Conservation (phyloP, 2,888 invertebrate genomes). For the Drosophila demipolita region DNA sequence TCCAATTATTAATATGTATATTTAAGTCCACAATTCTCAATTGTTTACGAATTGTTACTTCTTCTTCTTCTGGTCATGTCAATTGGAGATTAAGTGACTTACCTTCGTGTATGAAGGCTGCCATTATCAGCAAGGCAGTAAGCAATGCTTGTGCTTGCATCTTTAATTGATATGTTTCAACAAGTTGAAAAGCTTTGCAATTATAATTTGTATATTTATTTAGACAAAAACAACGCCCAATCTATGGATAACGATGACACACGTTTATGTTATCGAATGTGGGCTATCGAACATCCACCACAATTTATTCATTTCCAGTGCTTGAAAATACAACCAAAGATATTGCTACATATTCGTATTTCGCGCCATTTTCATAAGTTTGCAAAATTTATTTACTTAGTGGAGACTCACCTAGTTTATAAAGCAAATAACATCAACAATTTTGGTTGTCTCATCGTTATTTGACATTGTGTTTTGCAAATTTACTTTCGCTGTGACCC, state of each 20-base stretch:
- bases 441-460: background rate
- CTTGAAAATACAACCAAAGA: background rate
- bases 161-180: conserved; percentile 10
- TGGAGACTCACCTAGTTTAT: background rate
- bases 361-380: conserved; percentile 14
- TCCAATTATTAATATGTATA: background rate
- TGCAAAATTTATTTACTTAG: too few species aligned
- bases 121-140: conserved; percentile 49
- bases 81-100: conserved; percentile 9
- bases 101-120: conserved; percentile 66
- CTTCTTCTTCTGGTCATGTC: conserved; percentile 4
- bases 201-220: conserved; percentile 1
- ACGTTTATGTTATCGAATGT: conserved; percentile 10
- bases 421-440: background rate
- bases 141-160: conserved; percentile 39
- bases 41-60: conserved; percentile 11
- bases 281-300: conserved; percentile 19
- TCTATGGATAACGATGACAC: conserved; percentile 12
- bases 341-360: background rate
- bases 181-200: background rate
- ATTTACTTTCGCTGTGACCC: conserved; percentile 20
- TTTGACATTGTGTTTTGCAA: conserved; percentile 7
- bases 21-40: background rate
- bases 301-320: background rate
- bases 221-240: conserved; percentile 54